Conservation (phyloP, 2,113 vertebrate genomes). For the Sula dactylatra region DNA sequence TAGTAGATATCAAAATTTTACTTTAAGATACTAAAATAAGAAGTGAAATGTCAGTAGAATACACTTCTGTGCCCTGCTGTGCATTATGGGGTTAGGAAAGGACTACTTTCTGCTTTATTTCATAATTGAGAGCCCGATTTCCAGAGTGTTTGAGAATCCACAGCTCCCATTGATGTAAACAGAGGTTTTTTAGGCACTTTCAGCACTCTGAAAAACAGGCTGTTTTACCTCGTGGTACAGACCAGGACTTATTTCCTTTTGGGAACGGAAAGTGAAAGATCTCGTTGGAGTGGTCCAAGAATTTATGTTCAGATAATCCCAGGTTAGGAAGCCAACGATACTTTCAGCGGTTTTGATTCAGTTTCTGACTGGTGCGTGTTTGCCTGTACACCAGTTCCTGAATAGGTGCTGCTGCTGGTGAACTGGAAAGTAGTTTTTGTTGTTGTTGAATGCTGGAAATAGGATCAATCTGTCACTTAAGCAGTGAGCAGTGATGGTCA, state of each 20-base stretch:
- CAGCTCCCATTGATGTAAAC: background rate
- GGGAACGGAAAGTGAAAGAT: rapidly evolving
- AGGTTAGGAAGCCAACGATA: background rate
- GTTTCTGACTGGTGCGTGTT: background rate
- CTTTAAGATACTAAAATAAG: background rate
- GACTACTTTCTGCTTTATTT: background rate
- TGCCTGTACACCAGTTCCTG: background rate
- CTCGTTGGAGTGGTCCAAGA: background rate
- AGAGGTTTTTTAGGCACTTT: background rate
- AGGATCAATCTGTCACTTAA: background rate
- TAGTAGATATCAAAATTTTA: background rate
- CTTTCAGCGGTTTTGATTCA: background rate
- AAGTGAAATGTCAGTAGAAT: background rate
- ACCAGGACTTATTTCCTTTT: background rate
- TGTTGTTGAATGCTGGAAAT: background rate
- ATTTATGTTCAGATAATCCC: background rate
- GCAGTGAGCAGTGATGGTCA: background rate
- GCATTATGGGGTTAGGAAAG: background rate
- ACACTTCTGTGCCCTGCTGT: background rate
- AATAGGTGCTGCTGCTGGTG: background rate
- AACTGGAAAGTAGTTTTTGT: background rate
- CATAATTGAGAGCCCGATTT: background rate
- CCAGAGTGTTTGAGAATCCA: background rate
- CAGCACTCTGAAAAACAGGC: background rate
- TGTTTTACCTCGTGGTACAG: background rate